These are phyloP conservation scores for Charina bottae DNA, from an alignment of 2,113 vertebrate species.

Conservation along the genomic window DNA sequence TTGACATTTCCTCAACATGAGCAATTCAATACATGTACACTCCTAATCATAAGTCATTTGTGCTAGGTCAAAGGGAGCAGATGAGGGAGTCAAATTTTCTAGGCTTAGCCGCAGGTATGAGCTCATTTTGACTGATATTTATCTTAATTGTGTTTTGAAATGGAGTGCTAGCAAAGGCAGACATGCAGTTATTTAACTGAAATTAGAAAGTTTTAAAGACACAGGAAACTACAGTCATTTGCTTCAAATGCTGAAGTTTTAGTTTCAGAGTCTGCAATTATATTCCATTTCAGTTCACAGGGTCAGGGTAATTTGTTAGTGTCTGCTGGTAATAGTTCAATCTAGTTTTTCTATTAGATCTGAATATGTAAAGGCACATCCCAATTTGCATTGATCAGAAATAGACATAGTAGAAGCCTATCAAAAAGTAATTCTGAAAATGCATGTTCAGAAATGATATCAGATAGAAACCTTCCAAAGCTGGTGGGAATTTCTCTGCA, in stretches of 20 bases:
- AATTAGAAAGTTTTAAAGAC: slow-evolving; percentile 66
- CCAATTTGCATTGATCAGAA: neutral
- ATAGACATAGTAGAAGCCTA: neutral
- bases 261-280: slow-evolving; percentile 56
- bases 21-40: neutral
- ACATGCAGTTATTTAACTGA: slow-evolving; percentile 67
- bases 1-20: slow-evolving; percentile 38
- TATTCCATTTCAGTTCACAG: slow-evolving; percentile 49
- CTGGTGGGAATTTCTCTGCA: neutral
- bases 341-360: neutral
- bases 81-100: slow-evolving; percentile 59
- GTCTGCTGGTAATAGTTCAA: slow-evolving; percentile 54
- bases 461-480: neutral
- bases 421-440: neutral
- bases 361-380: neutral
- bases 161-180: slow-evolving; percentile 69
- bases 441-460: neutral
- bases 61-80: slow-evolving; percentile 64
- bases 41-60: slow-evolving; percentile 59
- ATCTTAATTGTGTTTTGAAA: slow-evolving; percentile 78
- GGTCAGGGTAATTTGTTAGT: slow-evolving; percentile 42
- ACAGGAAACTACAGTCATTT: slow-evolving; percentile 60
- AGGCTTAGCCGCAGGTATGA: slow-evolving; percentile 63
- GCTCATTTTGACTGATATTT: slow-evolving; percentile 70
- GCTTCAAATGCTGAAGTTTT: slow-evolving; percentile 64